These are phyloP conservation scores for Perca flavescens DNA, from an alignment of 2,113 vertebrate species.

Conservation along the genomic window DNA sequence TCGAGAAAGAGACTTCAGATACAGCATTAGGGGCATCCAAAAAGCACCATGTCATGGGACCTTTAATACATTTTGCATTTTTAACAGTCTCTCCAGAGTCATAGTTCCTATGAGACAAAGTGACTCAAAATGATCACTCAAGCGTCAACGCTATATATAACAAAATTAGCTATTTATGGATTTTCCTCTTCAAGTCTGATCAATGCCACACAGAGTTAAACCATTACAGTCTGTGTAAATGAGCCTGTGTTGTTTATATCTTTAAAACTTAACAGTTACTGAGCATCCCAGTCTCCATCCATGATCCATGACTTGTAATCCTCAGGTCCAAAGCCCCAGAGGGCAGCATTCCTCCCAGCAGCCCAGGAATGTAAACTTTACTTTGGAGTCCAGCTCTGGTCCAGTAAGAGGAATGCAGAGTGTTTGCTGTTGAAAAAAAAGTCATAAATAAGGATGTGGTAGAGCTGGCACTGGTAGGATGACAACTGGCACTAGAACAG, in stretches of 20 bases:
- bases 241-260: conserved; percentile 11
- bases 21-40: too few species aligned
- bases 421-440: conserved; percentile 70
- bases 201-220: background rate
- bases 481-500: conserved; percentile 70
- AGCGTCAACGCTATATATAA: background rate
- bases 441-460: conserved; percentile 81
- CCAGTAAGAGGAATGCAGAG: conserved; percentile 71
- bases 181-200: background rate
- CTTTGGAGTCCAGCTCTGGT: conserved; percentile 70
- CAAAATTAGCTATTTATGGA: background rate
- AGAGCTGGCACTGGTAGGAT: conserved; percentile 63
- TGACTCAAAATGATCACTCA: background rate
- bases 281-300: conserved; percentile 36
- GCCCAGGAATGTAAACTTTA: conserved; percentile 81
- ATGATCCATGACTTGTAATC: conserved; percentile 33
- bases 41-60: too few species aligned
- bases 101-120: background rate
- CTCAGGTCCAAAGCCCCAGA: conserved; percentile 48
- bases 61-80: background rate
- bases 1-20: too few species aligned
- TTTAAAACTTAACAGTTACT: background rate
- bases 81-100: background rate
- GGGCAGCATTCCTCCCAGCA: conserved; percentile 65
- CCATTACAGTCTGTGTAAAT: background rate